A percentile compares a stretch with the other conserved stretches of the same genome.
These are phyloP conservation scores for Zaprionus taronus DNA, from an alignment of 1,140 invertebrate genomes.

Conservation along the genomic window DNA sequence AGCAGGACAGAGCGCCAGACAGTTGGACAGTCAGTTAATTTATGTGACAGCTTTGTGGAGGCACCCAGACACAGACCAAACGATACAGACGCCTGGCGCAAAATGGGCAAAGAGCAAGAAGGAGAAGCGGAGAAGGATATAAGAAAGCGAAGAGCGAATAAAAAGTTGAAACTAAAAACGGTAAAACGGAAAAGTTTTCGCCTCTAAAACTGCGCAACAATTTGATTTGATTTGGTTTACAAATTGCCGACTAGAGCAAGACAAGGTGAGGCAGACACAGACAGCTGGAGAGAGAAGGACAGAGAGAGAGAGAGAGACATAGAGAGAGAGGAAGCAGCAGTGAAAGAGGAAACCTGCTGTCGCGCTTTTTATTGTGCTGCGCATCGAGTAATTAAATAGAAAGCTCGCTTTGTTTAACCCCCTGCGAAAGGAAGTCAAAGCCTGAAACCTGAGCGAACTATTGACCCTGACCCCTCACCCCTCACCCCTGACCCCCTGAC, in stretches of 20 bases:
- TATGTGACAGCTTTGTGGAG: slow-evolving; percentile 19
- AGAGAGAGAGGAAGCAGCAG: background rate
- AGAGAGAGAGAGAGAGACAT: background rate
- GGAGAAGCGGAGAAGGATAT: too few relatives aligned
- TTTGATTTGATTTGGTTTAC: slow-evolving; percentile 38
- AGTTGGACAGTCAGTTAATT: slow-evolving; percentile 37
- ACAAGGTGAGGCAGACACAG: background rate
- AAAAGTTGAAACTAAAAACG: background rate
- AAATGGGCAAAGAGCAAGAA: background rate
- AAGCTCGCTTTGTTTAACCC: slow-evolving; percentile 15
- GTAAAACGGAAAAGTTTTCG: slow-evolving; percentile 1
- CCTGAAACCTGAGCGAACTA: too few relatives aligned
- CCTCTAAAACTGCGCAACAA: slow-evolving; percentile 12
- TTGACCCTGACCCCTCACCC: too few relatives aligned
- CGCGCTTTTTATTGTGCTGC: slow-evolving; percentile 15
- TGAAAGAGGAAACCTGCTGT: background rate
- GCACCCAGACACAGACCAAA: background rate
- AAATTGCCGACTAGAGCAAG: slow-evolving; percentile 17
- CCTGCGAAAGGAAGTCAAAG: background rate
- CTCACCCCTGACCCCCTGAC: too few relatives aligned
- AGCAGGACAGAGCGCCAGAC: background rate
- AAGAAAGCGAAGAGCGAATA: background rate
- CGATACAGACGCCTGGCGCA: slow-evolving; percentile 3
- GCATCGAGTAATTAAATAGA: slow-evolving; percentile 35
- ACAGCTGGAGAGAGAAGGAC: too few relatives aligned